Evolutionary conservation across 2,888 invertebrate genomes (phyloP), one percentile per base, ranked within the genome.

Genomic region (Bombylius major): DNA sequence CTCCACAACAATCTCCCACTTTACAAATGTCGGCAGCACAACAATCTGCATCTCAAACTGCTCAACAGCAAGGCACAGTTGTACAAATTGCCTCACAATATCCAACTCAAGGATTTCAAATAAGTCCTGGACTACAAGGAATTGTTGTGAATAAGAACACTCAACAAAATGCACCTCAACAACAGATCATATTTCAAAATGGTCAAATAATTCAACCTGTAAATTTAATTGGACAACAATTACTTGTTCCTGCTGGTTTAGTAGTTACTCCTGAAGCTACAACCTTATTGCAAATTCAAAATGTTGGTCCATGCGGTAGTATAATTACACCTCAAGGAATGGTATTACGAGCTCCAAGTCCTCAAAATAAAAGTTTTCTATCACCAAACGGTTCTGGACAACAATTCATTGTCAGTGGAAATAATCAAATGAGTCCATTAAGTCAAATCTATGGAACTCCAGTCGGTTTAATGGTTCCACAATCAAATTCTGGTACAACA

Each of bases 171-270:
- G 80, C 79, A 61, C 79, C 70, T 11, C 71, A 71, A 56, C 75
- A 74, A 62, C 62, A 63, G 50, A 66, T 72, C 50, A 60, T 72
- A 48, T 67, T 74, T 23, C 75, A 75, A 61, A 75, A 74, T 55
- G 73, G 74, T 0, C 83, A 87, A 67, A 87, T 89, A 70, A 75
- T 89, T 48, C 90, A 90, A 68, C 90, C 90, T 0, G 86, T 90
- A 42, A 89, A 89, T 75, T 75, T 90, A 60, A 79, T 89, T 58
- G 88, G 57, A 42, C 90, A 89, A 68, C 90, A 90, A 67, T 84
- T 90, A 64, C 83, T 90, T 54, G 84, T 90, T 56, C 89, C 89
- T 12, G 88, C 89, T 62, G 86, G 89, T 1, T 84, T 90, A 83
- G 86, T 91, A 1, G 87, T 90, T 86, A 84, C 87, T 11, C 83